Base-by-base conservation (phyloP, 2,888 invertebrate species). In the Heteromurus nitidus region DNA sequence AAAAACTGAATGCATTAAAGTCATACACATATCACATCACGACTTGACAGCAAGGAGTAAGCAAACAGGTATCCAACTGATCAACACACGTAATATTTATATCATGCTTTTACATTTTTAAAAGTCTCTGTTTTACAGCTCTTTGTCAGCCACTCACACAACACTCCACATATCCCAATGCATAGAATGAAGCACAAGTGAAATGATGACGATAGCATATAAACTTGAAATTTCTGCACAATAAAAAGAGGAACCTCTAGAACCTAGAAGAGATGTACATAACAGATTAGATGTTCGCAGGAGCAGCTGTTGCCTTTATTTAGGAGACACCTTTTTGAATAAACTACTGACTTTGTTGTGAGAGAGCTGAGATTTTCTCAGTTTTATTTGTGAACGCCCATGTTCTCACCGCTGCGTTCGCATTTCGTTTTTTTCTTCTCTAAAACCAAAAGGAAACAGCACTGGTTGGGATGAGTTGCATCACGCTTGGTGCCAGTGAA, bases 31-130 rank as follows among this genome's bases (percentile, higher is more conserved):
- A 55, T 42, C 75, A 75, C 67, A 58, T 68, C 47, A 53, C 44
- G 18, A 50, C 58, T 69, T 68, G 68, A 69, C 76, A 75, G 67
- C 67, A 50, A 75, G 67, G 67, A 69, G 69, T 62, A 69, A 77
- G 31, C 76, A 77, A 77, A 77, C 76, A 77, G 76, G 76, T 77
- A 77, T 77, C 76, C 76, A 60, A 77, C 76, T 69, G 76, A 44
- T 47, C 44, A 28, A 60, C 30, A 2, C 9, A 60, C n/a, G 31
- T 74, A 65, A 65, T 36, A 65, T 65, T 65, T 74, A 74, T 55
- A 36, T 36, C 64, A 73, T 20, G 42, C 20, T n/a, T 64, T 1
- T 2, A n/a, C 22, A 24, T 20, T 42, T 64, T 42, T 55, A 60
- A 60, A 60, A 31, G 16, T n/a, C 26, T 26, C 55, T 55, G 55